Percentiles rank a stretch among this genome's conserved stretches.
Conservation (phyloP, 2,113 vertebrate genomes). For the Bujurquina vittata region DNA sequence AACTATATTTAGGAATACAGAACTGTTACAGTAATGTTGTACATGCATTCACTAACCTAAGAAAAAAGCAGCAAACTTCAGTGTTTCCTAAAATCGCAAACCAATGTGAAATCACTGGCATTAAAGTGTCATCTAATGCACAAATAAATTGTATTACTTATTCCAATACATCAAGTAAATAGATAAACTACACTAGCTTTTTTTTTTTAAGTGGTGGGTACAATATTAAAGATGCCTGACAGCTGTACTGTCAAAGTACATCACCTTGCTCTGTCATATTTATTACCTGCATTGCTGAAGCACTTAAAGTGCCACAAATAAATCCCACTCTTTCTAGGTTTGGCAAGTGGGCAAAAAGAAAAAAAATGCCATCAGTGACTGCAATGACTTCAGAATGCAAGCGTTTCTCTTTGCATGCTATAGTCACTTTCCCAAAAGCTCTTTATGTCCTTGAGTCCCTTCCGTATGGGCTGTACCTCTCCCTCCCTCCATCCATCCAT, state of each 20-base stretch:
- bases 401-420: slow-evolving; percentile 52
- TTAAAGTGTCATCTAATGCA: slow-evolving; percentile 43
- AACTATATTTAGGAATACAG: slow-evolving; percentile 11
- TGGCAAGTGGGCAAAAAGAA: slow-evolving; percentile 57
- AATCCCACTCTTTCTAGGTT: slow-evolving; percentile 79
- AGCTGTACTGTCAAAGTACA: slow-evolving; percentile 72
- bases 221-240: slow-evolving; percentile 75
- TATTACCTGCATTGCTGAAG: slow-evolving; percentile 76
- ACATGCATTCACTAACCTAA: background rate
- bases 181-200: slow-evolving; percentile 73
- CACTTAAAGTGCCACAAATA: slow-evolving; percentile 77
- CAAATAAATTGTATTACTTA: slow-evolving; percentile 57
- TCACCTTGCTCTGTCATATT: slow-evolving; percentile 76
- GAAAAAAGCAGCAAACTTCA: slow-evolving; percentile 2
- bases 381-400: slow-evolving; percentile 42
- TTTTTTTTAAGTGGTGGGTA: slow-evolving; percentile 63
- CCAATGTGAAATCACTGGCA: slow-evolving; percentile 23
- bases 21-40: slow-evolving; percentile 5
- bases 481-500: slow-evolving; percentile 18
- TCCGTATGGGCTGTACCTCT: slow-evolving; percentile 53
- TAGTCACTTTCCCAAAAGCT: slow-evolving; percentile 75
- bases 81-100: slow-evolving; percentile 34
- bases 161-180: slow-evolving; percentile 64
- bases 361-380: slow-evolving; percentile 44
- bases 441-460: slow-evolving; percentile 73